These are phyloP conservation scores for Ichneumoninae sp. DNA, from an alignment of 2,888 invertebrate genomes.

Conservation along the genomic window DNA sequence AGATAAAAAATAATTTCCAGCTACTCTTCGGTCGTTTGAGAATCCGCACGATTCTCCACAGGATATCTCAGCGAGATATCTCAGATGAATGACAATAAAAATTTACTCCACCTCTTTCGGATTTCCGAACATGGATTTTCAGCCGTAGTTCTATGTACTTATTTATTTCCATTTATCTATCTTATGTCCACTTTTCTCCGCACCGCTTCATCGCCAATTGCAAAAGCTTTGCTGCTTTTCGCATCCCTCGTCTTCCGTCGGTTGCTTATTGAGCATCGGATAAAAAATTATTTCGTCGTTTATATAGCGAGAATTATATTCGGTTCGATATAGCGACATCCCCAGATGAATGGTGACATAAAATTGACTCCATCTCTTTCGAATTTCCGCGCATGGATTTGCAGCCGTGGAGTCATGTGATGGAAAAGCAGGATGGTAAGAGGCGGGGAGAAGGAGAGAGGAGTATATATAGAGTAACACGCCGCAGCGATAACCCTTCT, in stretches of 20 bases:
- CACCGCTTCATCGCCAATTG: not conserved
- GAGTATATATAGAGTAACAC: slow-evolving; percentile 23
- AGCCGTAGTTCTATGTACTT: too few species aligned
- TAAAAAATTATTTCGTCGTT: not conserved
- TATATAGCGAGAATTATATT: too few species aligned
- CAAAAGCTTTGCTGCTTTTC: not conserved
- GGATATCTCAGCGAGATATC: not conserved
- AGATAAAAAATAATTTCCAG: not conserved
- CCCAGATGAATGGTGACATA: slow-evolving; percentile 16
- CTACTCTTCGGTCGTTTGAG: too few species aligned
- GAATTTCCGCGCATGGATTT: slow-evolving; percentile 32
- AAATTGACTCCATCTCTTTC: slow-evolving; percentile 46
- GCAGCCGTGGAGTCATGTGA: not conserved
- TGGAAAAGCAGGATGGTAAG: not conserved
- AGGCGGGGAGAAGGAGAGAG: not conserved
- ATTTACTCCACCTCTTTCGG: slow-evolving; percentile 43
- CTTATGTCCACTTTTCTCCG: not conserved
- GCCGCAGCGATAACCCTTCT: slow-evolving; percentile 76
- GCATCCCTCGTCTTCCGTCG: slow-evolving; percentile 3
- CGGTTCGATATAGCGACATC: not conserved
- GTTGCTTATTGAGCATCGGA: slow-evolving; percentile 31
- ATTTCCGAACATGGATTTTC: slow-evolving; percentile 24
- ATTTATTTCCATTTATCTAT: too few species aligned
- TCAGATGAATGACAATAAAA: slow-evolving; percentile 19
- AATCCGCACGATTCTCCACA: too few species aligned